Base-by-base conservation (phyloP, 1,140 invertebrate genomes). In the Spodoptera litura region DNA sequence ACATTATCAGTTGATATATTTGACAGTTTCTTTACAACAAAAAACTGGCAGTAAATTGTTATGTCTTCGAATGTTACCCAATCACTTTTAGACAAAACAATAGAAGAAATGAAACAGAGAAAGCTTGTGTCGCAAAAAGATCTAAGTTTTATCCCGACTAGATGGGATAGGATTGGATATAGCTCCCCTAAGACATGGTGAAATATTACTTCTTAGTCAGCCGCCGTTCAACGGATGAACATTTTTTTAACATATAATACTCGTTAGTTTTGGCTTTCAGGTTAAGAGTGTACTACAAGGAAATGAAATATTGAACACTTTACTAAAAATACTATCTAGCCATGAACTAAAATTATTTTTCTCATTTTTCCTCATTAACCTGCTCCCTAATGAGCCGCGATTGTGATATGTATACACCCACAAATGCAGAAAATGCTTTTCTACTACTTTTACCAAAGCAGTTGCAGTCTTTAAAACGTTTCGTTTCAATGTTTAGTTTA, bases 121-220 rank as follows among this genome's bases (percentile, higher is more conserved):
- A 64, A 64, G 35, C 61, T 64, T 11, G 61, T 64, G 61, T 64
- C 61, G n/a, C 61, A 44, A 64, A 44, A 44, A 44, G 35, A 44
- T 8, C 35, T 44, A 64, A 64, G 61, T 64, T 64, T 64, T 64
- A 64, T 64, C 61, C 61, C 35, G 35, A 44, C 35, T 64, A 64
- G 35, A 64, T 64, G 61, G 61, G 61, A 44, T 64, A 64, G n/a
- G 61, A 44, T 44, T 64, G 13, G 35, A 64, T 64, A 64, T 64
- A 64, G 35, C 61, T 64, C 61, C 61, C 61, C 35, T 64, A 64
- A 20, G 61, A 44, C 61, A 64, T 38, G 15, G 35, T 64, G 61
- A 64, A 64, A 64, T 64, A 64, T 64, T 64, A 64, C 44, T 44
- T 13, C 35, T 15, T 62, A 38, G 4, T 62, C 59, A 38, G 59